Percentiles rank a stretch among this genome's conserved stretches.
phyloP scores from a whole-genome alignment of 2,888 invertebrate species.

The Sphinx pinastri region DNA sequence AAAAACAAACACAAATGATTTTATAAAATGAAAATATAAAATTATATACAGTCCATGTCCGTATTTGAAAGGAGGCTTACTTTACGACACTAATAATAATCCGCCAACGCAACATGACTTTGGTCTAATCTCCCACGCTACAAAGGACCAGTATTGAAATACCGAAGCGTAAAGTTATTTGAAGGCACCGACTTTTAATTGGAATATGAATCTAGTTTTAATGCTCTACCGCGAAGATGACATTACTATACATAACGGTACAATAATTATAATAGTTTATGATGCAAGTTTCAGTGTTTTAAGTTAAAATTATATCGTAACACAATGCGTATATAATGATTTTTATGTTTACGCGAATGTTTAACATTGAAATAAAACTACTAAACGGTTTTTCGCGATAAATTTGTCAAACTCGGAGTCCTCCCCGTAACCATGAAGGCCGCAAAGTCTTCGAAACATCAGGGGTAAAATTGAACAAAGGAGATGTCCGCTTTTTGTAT shows the following conservation, averaged over 20 bases:
- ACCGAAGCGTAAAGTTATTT: conserved; percentile 5
- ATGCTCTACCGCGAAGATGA: not conserved
- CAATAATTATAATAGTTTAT: not conserved
- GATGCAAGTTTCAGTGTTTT: not conserved
- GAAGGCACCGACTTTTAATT: conserved; percentile 10
- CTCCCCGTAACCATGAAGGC: too few relatives aligned
- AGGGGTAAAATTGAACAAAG: too few relatives aligned
- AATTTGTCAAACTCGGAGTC: too few relatives aligned
- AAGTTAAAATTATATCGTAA: too few relatives aligned
- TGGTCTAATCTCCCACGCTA: conserved; percentile 16
- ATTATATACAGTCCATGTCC: not conserved
- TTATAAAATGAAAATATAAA: not conserved
- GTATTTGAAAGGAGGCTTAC: conserved; percentile 9
- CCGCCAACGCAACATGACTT: conserved; percentile 22
- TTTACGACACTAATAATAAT: conserved; percentile 15
- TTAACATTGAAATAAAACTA: too few relatives aligned
- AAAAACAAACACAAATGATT: not conserved
- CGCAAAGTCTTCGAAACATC: too few relatives aligned
- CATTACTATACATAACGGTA: not conserved
- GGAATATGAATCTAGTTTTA: conserved; percentile 1
- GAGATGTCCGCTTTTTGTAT: too few relatives aligned
- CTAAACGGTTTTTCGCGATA: too few relatives aligned
- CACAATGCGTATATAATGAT: too few relatives aligned
- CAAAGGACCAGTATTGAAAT: conserved; percentile 20
- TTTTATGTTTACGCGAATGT: too few relatives aligned